Evolutionary conservation across 1,140 invertebrate genomes (phyloP).

Genomic region (Sitophilus oryzae): DNA sequence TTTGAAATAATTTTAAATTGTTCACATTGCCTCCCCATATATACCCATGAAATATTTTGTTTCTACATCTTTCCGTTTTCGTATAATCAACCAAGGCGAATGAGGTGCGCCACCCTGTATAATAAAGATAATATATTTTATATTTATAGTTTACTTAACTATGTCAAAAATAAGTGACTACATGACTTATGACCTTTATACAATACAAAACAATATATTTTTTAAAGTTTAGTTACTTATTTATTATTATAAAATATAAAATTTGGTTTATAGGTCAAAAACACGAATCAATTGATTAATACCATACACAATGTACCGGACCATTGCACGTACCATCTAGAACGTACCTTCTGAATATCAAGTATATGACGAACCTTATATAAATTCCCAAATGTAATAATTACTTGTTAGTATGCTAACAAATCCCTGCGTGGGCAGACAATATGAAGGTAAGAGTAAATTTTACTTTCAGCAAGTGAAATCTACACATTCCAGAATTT

Average conservation of each 20-base stretch:
- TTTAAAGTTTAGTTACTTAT: neutral
- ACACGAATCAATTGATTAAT: constrained; percentile 9
- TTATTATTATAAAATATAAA: neutral
- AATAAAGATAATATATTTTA: neutral
- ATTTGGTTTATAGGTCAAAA: constrained; percentile 16
- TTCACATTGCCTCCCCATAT: no score
- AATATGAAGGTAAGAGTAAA: constrained; percentile 18
- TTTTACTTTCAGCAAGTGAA: constrained; percentile 12
- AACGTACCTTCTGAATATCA: constrained; percentile 8
- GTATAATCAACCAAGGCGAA: no score
- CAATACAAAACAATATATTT: neutral
- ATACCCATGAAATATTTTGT: no score
- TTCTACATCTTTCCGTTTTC: no score
- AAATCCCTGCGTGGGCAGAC: neutral
- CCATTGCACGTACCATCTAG: constrained; percentile 13
- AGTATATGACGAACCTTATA: constrained; percentile 13
- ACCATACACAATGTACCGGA: constrained; percentile 15
- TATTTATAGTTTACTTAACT: neutral
- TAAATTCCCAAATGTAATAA: constrained; percentile 22
- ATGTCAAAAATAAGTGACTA: neutral
- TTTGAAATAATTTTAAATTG: no score
- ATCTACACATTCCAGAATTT: neutral
- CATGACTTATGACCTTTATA: neutral
- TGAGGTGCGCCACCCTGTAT: no score
- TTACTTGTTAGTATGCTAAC: constrained; percentile 13